Evolutionary conservation across 2,888 invertebrate species (phyloP).

Genomic region (Resseliella maxima): DNA sequence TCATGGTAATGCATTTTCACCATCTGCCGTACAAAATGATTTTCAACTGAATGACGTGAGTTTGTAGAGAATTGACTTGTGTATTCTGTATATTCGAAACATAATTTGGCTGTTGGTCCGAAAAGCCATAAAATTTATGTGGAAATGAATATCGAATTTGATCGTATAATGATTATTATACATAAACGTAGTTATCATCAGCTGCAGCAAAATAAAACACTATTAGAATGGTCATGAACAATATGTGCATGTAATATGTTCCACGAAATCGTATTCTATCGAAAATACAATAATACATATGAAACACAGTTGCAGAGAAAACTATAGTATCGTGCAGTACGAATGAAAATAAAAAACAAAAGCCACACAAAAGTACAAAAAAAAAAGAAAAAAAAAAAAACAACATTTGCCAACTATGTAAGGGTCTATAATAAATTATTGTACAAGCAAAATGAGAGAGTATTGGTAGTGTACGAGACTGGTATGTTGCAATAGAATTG

Average conservation of each 20-base stretch:
- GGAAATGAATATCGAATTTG: not conserved
- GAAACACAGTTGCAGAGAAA: not conserved
- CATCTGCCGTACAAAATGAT: not conserved
- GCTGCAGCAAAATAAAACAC: not conserved
- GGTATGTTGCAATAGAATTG: conserved; percentile 26
- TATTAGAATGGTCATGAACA: conserved; percentile 41
- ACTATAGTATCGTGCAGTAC: not conserved
- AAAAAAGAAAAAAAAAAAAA: not conserved
- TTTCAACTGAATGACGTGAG: not conserved
- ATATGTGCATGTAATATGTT: conserved; percentile 41
- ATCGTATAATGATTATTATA: not conserved
- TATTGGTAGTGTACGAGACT: not conserved
- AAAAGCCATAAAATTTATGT: not conserved
- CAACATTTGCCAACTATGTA: conserved; percentile 40
- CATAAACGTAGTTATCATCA: not conserved
- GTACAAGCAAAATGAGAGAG: conserved; percentile 22
- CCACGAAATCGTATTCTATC: not conserved
- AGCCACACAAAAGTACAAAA: not conserved
- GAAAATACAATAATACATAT: not conserved
- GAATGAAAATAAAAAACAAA: conserved; percentile 14
- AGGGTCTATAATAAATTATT: conserved; percentile 49
- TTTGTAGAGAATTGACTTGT: not conserved
- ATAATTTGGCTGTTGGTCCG: not conserved
- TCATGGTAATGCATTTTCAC: conserved; percentile 36
- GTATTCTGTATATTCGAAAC: not conserved